Conservation (phyloP, 1,140 invertebrate genomes). For the Brachionus paranguensis region DNA sequence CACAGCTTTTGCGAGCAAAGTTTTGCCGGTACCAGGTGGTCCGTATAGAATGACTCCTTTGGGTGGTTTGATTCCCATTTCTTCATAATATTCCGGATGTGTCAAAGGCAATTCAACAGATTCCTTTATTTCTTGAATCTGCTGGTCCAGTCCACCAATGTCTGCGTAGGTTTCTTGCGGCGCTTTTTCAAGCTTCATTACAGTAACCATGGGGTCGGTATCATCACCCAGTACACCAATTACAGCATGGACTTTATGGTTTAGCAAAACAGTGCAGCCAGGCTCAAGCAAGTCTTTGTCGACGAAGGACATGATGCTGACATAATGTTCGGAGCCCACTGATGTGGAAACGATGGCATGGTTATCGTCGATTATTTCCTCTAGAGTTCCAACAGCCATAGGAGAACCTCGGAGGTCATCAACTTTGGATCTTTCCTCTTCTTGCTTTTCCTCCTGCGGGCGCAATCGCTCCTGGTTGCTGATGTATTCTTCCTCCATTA, state of each 20-base stretch:
- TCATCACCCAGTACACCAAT: conserved; percentile 97
- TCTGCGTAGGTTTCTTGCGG: conserved; percentile 99
- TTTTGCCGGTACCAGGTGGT: conserved; percentile 93
- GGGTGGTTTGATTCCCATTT: conserved; percentile 99
- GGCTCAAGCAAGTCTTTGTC: conserved; percentile 99
- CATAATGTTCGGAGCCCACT: conserved; percentile 98
- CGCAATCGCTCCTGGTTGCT: conserved; percentile 94
- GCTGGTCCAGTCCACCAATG: conserved; percentile 96
- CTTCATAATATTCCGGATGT: conserved; percentile 99
- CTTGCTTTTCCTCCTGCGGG: conserved; percentile 86
- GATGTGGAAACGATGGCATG: conserved; percentile 99
- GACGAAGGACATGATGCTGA: conserved; percentile 97
- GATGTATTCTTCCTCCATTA: conserved; percentile 99
- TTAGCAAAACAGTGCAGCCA: conserved; percentile 93
- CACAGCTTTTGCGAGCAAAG: conserved; percentile 93
- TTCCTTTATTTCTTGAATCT: conserved; percentile 97
- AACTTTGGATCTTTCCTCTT: conserved; percentile 78
- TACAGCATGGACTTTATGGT: conserved; percentile 98
- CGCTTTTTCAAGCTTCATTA: conserved; percentile 99
- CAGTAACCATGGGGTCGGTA: conserved; percentile 99
- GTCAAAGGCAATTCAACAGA: conserved; percentile 96
- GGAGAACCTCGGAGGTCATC: conserved; percentile 96
- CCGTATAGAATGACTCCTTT: conserved; percentile 99
- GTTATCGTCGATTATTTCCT: conserved; percentile 99
- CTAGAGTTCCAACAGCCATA: conserved; percentile 98